phyloP scores from a whole-genome alignment of 2,888 invertebrate species.

The Omphaloscelis lunosa region DNA sequence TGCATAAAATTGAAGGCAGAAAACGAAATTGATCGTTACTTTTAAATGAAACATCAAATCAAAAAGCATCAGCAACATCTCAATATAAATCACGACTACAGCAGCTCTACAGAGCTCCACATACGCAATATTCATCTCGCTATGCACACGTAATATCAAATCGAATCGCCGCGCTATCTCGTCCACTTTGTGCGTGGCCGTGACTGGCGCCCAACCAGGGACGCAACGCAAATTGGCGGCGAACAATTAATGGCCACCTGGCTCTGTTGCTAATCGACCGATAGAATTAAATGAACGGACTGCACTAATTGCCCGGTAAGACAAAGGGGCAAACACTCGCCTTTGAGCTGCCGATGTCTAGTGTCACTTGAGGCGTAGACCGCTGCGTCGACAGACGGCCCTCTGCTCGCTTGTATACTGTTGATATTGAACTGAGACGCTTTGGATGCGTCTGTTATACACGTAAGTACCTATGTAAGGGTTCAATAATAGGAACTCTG shows the following conservation, averaged over 20 bases:
- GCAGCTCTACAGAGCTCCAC: conserved; percentile 52
- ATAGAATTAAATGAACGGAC: conserved; percentile 90
- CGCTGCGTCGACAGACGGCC: conserved; percentile 76
- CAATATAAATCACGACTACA: conserved; percentile 29
- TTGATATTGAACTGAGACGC: conserved; percentile 72
- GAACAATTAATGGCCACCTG: conserved; percentile 88
- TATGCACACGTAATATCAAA: conserved; percentile 71
- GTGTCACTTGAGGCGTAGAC: conserved; percentile 88
- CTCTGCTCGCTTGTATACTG: conserved; percentile 70
- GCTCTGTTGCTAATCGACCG: conserved; percentile 89
- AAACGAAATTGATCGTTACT: background rate
- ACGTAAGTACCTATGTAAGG: conserved; percentile 40
- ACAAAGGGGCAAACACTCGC: conserved; percentile 90
- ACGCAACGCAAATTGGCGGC: conserved; percentile 84
- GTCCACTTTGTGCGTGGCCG: conserved; percentile 74
- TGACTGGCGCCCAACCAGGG: conserved; percentile 80
- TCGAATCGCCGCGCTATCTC: conserved; percentile 69
- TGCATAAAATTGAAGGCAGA: background rate
- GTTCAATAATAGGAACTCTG: conserved; percentile 47
- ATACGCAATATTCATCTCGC: conserved; percentile 68
- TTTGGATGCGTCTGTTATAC: conserved; percentile 61
- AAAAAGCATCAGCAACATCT: conserved; percentile 14
- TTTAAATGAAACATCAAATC: conserved; percentile 32
- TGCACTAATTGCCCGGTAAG: conserved; percentile 90
- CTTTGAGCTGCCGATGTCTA: conserved; percentile 87